Percentiles rank a stretch among this genome's conserved stretches.
Evolutionary conservation across 2,888 invertebrate species (phyloP).

Genomic region (Unio pictorum): DNA sequence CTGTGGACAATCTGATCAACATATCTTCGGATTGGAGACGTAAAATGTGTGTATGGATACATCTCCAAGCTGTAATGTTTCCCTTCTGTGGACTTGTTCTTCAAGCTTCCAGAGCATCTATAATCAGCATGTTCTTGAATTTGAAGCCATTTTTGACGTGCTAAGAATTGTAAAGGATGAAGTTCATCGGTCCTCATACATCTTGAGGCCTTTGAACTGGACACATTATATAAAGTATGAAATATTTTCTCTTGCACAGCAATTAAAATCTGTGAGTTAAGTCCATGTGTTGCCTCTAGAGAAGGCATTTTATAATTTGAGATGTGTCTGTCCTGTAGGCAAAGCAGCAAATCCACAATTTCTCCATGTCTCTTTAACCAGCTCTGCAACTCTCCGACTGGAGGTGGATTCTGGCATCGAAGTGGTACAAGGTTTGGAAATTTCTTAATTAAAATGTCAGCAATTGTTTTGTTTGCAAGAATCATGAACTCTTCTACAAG

Average conservation of each 20-base stretch:
- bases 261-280: neutral
- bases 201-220: neutral
- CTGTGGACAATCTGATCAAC: constrained; percentile 27
- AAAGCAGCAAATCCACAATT: constrained; percentile 18
- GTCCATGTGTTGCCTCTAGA: neutral
- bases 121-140: constrained; percentile 38
- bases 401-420: constrained; percentile 28
- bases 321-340: constrained; percentile 18
- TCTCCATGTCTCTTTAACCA: constrained; percentile 20
- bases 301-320: neutral
- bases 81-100: constrained; percentile 1
- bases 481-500: constrained; percentile 43
- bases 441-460: constrained; percentile 9
- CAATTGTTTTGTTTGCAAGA: constrained; percentile 28
- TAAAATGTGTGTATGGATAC: constrained; percentile 24
- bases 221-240: too few species aligned
- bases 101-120: constrained; percentile 20
- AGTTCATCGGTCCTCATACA: constrained; percentile 30
- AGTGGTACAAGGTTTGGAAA: constrained; percentile 21
- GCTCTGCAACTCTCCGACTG: constrained; percentile 8
- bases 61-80: constrained; percentile 30
- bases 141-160: constrained; percentile 30
- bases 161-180: constrained; percentile 34
- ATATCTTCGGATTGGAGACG: constrained; percentile 33
- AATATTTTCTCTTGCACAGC: too few species aligned